Evolutionary conservation across 2,797 vertebrate genomes (phyloP).

Genomic region (Siniperca scherzeri): DNA sequence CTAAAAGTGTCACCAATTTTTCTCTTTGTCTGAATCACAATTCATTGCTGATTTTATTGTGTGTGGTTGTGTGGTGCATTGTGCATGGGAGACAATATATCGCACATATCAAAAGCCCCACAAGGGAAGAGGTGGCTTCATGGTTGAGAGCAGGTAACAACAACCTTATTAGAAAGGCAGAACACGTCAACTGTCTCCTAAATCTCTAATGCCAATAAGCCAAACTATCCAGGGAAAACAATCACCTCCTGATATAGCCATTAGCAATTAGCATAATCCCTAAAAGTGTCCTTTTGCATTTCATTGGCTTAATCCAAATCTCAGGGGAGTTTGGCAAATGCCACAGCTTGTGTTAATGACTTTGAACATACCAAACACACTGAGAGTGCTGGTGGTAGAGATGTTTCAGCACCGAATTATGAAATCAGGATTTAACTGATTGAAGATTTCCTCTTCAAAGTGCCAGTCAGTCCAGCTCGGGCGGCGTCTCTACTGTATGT

Average conservation of each 20-base stretch:
- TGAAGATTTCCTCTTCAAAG: slow-evolving; percentile 29
- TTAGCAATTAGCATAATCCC: slow-evolving; percentile 84
- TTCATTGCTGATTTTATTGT: slow-evolving; percentile 14
- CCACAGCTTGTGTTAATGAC: slow-evolving; percentile 67
- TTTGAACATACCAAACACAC: slow-evolving; percentile 46
- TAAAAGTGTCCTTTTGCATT: slow-evolving; percentile 76
- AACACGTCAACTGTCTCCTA: slow-evolving; percentile 55
- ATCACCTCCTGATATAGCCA: slow-evolving; percentile 78
- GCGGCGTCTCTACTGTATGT: slow-evolving; percentile 32
- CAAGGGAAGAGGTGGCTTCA: slow-evolving; percentile 26
- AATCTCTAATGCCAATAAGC: slow-evolving; percentile 77
- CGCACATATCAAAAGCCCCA: slow-evolving; percentile 16
- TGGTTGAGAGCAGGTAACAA: slow-evolving; percentile 57
- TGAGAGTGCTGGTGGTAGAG: slow-evolving; percentile 37
- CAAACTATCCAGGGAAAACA: slow-evolving; percentile 79
- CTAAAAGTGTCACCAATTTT: slow-evolving; percentile 8
- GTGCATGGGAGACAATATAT: slow-evolving; percentile 26
- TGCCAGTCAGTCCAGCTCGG: slow-evolving; percentile 1
- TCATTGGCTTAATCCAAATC: slow-evolving; percentile 71
- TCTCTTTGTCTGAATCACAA: slow-evolving; percentile 26
- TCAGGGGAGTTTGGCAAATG: slow-evolving; percentile 72
- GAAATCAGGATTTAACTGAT: slow-evolving; percentile 31
- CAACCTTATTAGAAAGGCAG: slow-evolving; percentile 61
- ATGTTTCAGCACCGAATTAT: slow-evolving; percentile 29
- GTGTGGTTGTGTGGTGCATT: slow-evolving; percentile 18